These are phyloP conservation scores for Orthosia cruda DNA, from an alignment of 2,888 invertebrate species.

Conservation along the genomic window DNA sequence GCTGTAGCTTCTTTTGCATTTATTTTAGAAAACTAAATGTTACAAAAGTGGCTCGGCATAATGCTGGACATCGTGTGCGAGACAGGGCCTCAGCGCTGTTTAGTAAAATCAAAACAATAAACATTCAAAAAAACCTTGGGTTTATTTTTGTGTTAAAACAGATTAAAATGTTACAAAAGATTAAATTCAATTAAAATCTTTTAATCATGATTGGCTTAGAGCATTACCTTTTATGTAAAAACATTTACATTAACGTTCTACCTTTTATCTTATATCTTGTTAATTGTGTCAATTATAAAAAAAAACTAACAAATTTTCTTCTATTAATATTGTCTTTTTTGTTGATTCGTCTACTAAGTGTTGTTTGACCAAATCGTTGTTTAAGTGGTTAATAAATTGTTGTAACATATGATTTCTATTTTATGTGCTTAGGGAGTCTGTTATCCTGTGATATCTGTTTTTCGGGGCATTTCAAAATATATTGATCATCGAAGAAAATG, in stretches of 20 bases:
- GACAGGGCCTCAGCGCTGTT: too few relatives aligned
- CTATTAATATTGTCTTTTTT: constrained; percentile 62
- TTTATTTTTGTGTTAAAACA: neutral
- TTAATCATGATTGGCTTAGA: constrained; percentile 47
- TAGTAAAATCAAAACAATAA: too few relatives aligned
- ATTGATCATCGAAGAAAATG: neutral
- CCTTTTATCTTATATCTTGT: constrained; percentile 66
- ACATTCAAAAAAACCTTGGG: neutral
- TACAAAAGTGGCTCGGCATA: neutral
- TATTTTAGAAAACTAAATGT: neutral
- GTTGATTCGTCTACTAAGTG: constrained; percentile 77
- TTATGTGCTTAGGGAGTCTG: constrained; percentile 44
- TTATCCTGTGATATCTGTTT: constrained; percentile 21
- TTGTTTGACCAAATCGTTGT: constrained; percentile 86
- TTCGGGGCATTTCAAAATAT: neutral
- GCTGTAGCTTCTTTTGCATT: neutral
- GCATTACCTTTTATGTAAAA: constrained; percentile 18
- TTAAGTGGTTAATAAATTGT: constrained; percentile 78
- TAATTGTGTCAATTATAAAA: constrained; percentile 81
- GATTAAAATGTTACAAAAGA: constrained; percentile 32
- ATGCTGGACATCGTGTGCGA: neutral
- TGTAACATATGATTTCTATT: constrained; percentile 78
- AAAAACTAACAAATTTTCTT: constrained; percentile 72
- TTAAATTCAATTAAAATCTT: neutral
- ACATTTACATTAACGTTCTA: constrained; percentile 34